These are phyloP conservation scores for Microplitis deprimator DNA, from an alignment of 2,888 invertebrate genomes.

Conservation along the genomic window DNA sequence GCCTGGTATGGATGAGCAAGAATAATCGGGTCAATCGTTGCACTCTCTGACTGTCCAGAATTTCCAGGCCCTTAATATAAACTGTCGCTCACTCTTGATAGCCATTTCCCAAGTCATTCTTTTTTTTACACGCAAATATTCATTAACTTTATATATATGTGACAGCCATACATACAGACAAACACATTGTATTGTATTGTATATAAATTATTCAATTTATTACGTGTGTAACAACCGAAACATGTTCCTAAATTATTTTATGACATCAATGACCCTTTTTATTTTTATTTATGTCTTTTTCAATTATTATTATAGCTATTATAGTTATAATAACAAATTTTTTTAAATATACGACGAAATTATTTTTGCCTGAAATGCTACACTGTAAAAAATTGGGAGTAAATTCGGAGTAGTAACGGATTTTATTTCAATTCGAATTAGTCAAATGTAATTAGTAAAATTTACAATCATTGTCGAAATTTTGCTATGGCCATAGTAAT, in stretches of 20 bases:
- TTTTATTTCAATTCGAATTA: too few species aligned
- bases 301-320: neutral
- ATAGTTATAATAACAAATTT: neutral
- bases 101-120: neutral
- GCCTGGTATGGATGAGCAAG: constrained; percentile 35
- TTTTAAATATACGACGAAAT: neutral
- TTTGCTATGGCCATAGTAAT: too few species aligned
- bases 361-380: too few species aligned
- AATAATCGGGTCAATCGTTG: constrained; percentile 55
- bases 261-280: neutral
- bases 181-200: neutral
- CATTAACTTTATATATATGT: neutral
- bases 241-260: neutral
- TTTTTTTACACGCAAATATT: neutral
- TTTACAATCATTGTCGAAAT: too few species aligned
- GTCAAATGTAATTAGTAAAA: too few species aligned
- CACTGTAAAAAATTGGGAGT: too few species aligned
- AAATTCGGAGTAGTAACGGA: too few species aligned
- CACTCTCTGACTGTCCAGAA: constrained; percentile 9
- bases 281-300: neutral
- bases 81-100: constrained; percentile 11
- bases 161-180: neutral
- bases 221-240: neutral
- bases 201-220: neutral
- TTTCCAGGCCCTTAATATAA: neutral